Evolutionary conservation across 2,888 invertebrate species (phyloP).

Genomic region (Drosophila subsilvestris): DNA sequence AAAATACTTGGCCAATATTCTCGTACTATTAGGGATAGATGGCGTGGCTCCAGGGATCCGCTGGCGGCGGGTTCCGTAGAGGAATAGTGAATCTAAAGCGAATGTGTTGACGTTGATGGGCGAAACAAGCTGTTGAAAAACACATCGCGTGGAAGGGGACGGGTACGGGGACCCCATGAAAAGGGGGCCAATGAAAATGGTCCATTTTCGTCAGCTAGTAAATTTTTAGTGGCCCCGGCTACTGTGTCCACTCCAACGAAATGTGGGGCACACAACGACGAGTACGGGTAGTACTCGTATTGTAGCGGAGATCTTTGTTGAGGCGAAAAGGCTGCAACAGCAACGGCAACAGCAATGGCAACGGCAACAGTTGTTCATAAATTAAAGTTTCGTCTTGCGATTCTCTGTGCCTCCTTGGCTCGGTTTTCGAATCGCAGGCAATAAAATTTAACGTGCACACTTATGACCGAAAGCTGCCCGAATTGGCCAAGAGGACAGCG

Average conservation of each 20-base stretch:
- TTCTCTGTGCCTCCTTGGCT: constrained; percentile 9
- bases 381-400: constrained; percentile 42
- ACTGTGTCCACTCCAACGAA: constrained; percentile 36
- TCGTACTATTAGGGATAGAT: not conserved
- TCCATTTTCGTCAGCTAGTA: constrained; percentile 66
- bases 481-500: constrained; percentile 35
- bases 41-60: not conserved
- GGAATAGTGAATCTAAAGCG: constrained; percentile 13
- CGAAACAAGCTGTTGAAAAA: constrained; percentile 44
- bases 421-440: constrained; percentile 60
- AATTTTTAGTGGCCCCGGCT: constrained; percentile 48
- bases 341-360: constrained; percentile 2
- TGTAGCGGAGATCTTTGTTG: not conserved
- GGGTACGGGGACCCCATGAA: not conserved
- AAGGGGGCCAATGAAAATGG: constrained; percentile 54
- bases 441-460: constrained; percentile 72
- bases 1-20: constrained; percentile 17
- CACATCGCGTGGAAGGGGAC: constrained; percentile 1
- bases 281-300: not conserved
- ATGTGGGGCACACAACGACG: constrained; percentile 35
- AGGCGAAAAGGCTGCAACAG: too few species aligned
- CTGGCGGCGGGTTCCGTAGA: not conserved
- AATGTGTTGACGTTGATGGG: constrained; percentile 43
- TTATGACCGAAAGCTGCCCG: constrained; percentile 54
- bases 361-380: constrained; percentile 57